These are phyloP conservation scores for Tragelaphus imberbis DNA, from an alignment of 2,113 vertebrate species.

Conservation along the genomic window DNA sequence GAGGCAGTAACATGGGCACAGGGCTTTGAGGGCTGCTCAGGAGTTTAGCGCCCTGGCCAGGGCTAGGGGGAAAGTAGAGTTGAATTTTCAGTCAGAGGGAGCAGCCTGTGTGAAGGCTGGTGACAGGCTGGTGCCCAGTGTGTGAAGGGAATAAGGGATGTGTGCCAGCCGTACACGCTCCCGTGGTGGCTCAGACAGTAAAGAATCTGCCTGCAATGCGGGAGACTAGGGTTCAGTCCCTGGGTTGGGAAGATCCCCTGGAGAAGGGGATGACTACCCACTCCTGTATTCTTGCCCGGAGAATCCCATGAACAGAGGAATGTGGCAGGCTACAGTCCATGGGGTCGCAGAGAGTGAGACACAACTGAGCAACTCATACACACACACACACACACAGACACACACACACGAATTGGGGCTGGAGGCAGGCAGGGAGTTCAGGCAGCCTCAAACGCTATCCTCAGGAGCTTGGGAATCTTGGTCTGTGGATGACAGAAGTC, in stretches of 20 bases:
- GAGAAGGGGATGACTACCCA: background rate
- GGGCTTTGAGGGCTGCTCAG: background rate
- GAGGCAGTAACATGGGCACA: background rate
- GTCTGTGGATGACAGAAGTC: background rate
- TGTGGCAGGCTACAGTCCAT: background rate
- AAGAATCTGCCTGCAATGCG: background rate
- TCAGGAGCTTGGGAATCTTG: background rate
- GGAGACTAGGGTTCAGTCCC: background rate
- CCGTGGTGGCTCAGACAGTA: background rate
- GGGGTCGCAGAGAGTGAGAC: background rate
- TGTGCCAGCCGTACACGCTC: background rate
- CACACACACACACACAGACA: too few relatives aligned
- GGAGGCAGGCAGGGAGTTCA: background rate
- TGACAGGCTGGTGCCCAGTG: background rate
- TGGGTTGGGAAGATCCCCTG: background rate
- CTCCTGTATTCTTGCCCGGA: background rate
- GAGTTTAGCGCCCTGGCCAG: background rate
- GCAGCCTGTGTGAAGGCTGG: background rate
- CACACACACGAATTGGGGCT: background rate
- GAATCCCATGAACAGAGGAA: background rate
- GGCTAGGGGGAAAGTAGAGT: background rate
- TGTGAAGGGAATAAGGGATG: background rate
- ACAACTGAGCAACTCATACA: background rate
- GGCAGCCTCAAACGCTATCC: background rate
- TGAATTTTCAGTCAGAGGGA: background rate